Percentiles rank a stretch among this genome's conserved stretches.
These are phyloP conservation scores for Microcebus griseorufus DNA, from an alignment of 2,113 vertebrate genomes.

Conservation along the genomic window DNA sequence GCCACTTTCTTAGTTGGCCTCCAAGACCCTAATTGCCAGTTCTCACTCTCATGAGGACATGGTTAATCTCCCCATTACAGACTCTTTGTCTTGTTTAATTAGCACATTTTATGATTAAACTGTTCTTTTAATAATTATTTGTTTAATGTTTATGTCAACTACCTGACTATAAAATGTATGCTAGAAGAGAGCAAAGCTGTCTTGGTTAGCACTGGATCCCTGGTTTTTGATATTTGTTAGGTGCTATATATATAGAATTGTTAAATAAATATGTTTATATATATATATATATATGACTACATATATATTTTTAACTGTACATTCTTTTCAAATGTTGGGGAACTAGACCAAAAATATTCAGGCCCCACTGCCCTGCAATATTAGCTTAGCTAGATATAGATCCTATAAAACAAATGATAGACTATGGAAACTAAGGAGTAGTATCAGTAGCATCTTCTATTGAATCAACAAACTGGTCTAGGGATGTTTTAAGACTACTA, in stretches of 20 bases:
- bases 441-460: background rate
- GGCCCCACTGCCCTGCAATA: background rate
- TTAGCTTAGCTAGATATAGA: background rate
- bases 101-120: background rate
- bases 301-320: background rate
- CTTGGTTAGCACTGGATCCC: background rate
- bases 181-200: background rate
- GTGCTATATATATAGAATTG: background rate
- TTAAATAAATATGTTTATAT: background rate
- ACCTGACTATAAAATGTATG: background rate
- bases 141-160: background rate
- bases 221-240: background rate
- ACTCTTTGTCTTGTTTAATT: background rate
- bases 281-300: background rate
- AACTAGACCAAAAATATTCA: background rate
- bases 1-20: background rate
- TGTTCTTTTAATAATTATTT: background rate
- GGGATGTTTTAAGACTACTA: slow-evolving; percentile 26
- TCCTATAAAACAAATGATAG: background rate
- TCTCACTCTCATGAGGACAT: background rate
- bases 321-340: background rate
- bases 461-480: slow-evolving; percentile 60
- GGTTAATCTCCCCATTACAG: background rate
- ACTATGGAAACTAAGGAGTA: background rate
- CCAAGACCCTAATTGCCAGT: background rate